Base-by-base conservation (phyloP, 1,140 invertebrate genomes). In the Zelostemma sp. region DNA sequence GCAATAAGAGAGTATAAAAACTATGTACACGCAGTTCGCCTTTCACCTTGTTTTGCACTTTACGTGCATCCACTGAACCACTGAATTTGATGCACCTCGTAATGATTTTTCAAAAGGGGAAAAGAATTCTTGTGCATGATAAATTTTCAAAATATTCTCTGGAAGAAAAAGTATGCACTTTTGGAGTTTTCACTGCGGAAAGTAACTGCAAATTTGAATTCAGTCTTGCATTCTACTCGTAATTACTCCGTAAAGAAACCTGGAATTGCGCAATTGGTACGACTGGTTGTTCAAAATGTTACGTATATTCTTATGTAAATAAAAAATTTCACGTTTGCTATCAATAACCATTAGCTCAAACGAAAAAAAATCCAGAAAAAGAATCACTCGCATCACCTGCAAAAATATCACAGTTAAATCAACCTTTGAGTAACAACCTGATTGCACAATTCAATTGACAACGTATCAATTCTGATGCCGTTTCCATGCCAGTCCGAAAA, bases 1-100 rank as follows among this genome's bases (percentile, higher is more conserved):
- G 64, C 72, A 68, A 77, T 71, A 71, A 72, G 59, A 74, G 69
- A 77, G 77, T 84, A 84, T 85, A 79, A 83, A 82, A 83, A 82
- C 76, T 83, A 83, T 83, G 71, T 80, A 82, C 76, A 69, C 55
- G 51, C 65, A 49, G 8, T 49, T 57, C 14, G 14, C 31, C 35
- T 48, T 50, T 33, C 49, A 47, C 18, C 12, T 14, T 43, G 41
- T 38, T 31, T 46, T 28, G 33, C 15, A 46, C 18, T 41, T 53
- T 15, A 46, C 50, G 33, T 45, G 33, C 41, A 61, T 51, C 40
- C 9, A 35, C 15, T 33, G 33, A 31, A 61, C 40, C 9, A 35
- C 15, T 33, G 33, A 31, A 43, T 60, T 61, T 8, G 8, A 48
- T 51, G 43, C 8, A 46, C 17, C 14, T 51, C 41, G 9, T 31